These are phyloP conservation scores for Tarsius wallacei DNA, from an alignment of 2,797 vertebrate species.

Conservation along the genomic window DNA sequence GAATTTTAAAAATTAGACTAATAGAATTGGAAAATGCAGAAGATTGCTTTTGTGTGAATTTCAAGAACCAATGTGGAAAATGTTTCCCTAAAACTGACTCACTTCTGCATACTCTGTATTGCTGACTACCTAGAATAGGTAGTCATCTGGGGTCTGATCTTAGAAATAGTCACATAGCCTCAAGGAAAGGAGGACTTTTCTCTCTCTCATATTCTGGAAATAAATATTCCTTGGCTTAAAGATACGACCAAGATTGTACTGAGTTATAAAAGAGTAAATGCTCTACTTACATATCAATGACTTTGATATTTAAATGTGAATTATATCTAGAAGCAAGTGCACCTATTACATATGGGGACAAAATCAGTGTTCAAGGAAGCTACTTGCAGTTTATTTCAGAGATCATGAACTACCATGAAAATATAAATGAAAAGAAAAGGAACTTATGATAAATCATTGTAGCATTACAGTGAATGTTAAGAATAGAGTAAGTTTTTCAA, in stretches of 20 bases:
- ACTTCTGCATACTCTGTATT: not conserved
- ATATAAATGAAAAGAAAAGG: slow-evolving; percentile 70
- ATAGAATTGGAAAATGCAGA: not conserved
- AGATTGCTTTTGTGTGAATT: not conserved
- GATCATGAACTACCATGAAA: slow-evolving; percentile 66
- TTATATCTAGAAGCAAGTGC: slow-evolving; percentile 54
- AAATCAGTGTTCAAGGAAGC: slow-evolving; percentile 33
- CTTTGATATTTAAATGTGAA: slow-evolving; percentile 63
- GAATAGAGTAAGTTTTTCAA: slow-evolving; percentile 74
- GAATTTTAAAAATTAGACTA: not conserved
- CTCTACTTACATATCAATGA: not conserved
- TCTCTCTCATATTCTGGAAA: not conserved
- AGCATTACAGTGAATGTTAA: slow-evolving; percentile 79
- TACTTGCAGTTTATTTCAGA: slow-evolving; percentile 53
- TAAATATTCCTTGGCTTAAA: not conserved
- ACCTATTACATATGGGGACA: not conserved
- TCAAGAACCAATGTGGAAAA: not conserved
- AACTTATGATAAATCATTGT: slow-evolving; percentile 74
- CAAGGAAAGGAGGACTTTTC: not conserved
- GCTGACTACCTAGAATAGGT: not conserved
- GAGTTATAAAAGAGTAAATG: slow-evolving; percentile 54
- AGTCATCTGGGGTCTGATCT: not conserved
- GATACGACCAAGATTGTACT: not conserved
- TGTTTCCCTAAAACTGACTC: not conserved
- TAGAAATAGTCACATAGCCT: not conserved